Evolutionary conservation across 2,797 vertebrate species (phyloP), one percentile per base, ranked within the genome.

Genomic region (Girardinus metallicus): DNA sequence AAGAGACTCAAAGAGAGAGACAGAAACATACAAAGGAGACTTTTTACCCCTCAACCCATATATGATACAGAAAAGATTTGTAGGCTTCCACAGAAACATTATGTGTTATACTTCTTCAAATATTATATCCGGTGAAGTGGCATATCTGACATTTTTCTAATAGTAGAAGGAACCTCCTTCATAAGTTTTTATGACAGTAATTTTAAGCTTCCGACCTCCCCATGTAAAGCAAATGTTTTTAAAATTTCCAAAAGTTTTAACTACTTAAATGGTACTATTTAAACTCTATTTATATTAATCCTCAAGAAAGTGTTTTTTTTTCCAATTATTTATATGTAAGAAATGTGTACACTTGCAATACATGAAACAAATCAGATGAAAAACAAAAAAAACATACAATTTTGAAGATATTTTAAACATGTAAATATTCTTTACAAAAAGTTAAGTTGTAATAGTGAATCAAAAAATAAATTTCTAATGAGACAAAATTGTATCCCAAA

Each of bases 1-100:
- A 80, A 51, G 64, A 87, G 72, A 72, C 47, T 77, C 73, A 74
- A 84, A 87, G 85, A 83, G 72, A 64, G 72, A 84, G 78, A 85
- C 46, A 64, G 79, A 21, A 21, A 8, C 18, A 49, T 8, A 21
- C 2, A 49, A 49, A 7, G 47, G 18, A 51, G 49, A 51, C 49
- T 51, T 51, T 51, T 51, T 23, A 23, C 21, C 7, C 49, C 49
- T 51, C 49, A 23, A 9, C 21, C 6, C 49, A 7, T 51, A 2
- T 1, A 51, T 8, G 21, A 55, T 26, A 26, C 51, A 55, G 26
- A 4, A 10, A 11, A 55, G 3, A 39, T 39, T 64, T 21, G 21
- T 8, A 23, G 62, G 21, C 36, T 36, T 7, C 18, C 3, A 66
- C 36, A 39, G 62, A 66, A 39, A 21, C 47, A 23, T 51, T 23